phyloP scores from a whole-genome alignment of 23 tunicate genomes.

The Oikopleura vanhoeffeni region DNA sequence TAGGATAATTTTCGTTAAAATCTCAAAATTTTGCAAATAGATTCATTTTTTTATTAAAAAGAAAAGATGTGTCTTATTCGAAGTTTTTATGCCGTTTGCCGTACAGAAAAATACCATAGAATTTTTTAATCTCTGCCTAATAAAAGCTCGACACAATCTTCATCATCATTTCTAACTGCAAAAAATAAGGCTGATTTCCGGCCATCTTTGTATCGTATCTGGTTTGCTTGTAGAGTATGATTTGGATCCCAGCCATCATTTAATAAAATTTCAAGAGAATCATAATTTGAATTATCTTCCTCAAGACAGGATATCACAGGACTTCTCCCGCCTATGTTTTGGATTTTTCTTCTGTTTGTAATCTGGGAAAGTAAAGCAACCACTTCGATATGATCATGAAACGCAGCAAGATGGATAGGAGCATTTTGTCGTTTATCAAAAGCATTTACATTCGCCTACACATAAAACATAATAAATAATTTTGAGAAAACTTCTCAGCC shows the following conservation, averaged over 20 bases:
- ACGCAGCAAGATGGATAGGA: neutral
- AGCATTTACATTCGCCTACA: neutral
- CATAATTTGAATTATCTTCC: neutral
- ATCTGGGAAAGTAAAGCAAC: neutral
- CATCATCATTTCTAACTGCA: neutral
- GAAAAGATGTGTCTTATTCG: too few relatives aligned
- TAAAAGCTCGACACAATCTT: neutral
- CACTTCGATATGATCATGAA: neutral
- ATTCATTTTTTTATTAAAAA: too few relatives aligned
- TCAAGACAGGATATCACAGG: neutral
- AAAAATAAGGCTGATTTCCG: neutral
- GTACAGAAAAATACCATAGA: too few relatives aligned
- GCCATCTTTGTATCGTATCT: neutral
- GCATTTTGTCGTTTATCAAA: neutral
- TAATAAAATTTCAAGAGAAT: neutral
- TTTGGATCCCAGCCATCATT: constrained; percentile 9
- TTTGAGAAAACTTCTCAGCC: too few relatives aligned
- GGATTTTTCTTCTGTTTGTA: neutral
- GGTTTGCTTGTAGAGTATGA: neutral
- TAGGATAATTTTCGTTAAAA: too few relatives aligned
- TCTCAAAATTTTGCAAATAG: too few relatives aligned
- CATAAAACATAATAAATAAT: too few relatives aligned
- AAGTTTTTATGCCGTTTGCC: too few relatives aligned
- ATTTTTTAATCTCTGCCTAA: too few relatives aligned
- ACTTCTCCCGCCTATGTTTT: neutral